phyloP scores from a whole-genome alignment of 1,140 invertebrate genomes.

The Drosophila kepulauana region DNA sequence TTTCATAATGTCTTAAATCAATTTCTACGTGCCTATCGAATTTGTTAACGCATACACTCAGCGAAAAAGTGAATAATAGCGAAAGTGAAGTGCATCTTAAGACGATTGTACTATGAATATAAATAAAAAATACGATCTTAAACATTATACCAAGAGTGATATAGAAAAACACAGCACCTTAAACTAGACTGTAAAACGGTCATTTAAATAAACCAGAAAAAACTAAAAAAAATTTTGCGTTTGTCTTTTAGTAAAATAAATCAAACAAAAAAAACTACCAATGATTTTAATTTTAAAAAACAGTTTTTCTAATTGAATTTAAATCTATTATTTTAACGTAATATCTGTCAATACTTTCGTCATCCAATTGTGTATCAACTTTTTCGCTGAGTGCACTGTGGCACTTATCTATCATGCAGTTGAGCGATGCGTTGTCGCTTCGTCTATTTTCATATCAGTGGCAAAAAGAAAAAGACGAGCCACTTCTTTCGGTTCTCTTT shows the following conservation, averaged over 20 bases:
- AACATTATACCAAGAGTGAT: background rate
- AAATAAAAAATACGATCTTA: background rate
- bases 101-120: too few species aligned
- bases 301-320: too few species aligned
- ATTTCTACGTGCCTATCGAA: slow-evolving; percentile 18
- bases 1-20: slow-evolving; percentile 9
- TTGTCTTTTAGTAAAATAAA: too few species aligned
- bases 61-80: background rate
- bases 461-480: slow-evolving; percentile 9
- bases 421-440: slow-evolving; percentile 17
- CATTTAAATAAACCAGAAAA: too few species aligned
- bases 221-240: too few species aligned
- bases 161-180: background rate
- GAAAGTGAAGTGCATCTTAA: background rate
- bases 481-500: slow-evolving; percentile 8
- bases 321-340: too few species aligned
- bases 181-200: too few species aligned
- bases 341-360: too few species aligned
- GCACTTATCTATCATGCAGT: slow-evolving; percentile 53
- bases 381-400: slow-evolving; percentile 29
- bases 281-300: too few species aligned
- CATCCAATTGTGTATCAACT: background rate
- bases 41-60: slow-evolving; percentile 4
- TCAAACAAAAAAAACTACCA: too few species aligned
- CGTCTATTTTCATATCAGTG: slow-evolving; percentile 57